phyloP scores from a whole-genome alignment of 1,140 invertebrate species.

The Ceratoteleas bidentatus region DNA sequence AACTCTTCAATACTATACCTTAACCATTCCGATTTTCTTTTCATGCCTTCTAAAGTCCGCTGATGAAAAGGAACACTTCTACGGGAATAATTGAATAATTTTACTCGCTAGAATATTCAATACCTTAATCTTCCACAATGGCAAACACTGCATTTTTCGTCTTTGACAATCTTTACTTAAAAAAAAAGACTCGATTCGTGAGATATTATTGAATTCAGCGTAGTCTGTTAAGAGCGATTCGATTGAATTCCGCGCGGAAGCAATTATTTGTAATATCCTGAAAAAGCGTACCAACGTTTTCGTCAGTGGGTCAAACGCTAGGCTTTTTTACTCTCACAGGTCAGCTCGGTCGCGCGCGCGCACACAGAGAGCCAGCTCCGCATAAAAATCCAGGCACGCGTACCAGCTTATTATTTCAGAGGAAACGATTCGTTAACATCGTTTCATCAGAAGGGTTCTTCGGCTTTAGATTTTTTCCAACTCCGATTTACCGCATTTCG shows the following conservation, averaged over 20 bases:
- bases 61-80: no score
- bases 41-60: no score
- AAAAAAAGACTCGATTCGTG: not conserved
- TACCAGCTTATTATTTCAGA: conserved; percentile 62
- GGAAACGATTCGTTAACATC: conserved; percentile 65
- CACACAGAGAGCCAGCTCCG: conserved; percentile 26
- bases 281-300: conserved; percentile 39
- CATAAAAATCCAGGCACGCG: conserved; percentile 63
- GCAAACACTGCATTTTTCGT: no score
- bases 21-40: no score
- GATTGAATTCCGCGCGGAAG: conserved; percentile 26
- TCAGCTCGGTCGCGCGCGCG: conserved; percentile 32
- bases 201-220: conserved; percentile 9
- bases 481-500: conserved; percentile 41
- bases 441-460: conserved; percentile 51
- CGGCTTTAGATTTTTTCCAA: conserved; percentile 43
- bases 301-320: conserved; percentile 47
- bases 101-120: no score
- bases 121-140: no score
- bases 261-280: conserved; percentile 41
- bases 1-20: no score
- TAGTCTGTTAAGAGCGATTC: conserved; percentile 12
- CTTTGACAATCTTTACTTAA: not conserved
- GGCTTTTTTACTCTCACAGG: conserved; percentile 48
- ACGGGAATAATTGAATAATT: no score